These are phyloP conservation scores for Drosophila nebulosa DNA, from an alignment of 1,140 invertebrate genomes.

Conservation along the genomic window DNA sequence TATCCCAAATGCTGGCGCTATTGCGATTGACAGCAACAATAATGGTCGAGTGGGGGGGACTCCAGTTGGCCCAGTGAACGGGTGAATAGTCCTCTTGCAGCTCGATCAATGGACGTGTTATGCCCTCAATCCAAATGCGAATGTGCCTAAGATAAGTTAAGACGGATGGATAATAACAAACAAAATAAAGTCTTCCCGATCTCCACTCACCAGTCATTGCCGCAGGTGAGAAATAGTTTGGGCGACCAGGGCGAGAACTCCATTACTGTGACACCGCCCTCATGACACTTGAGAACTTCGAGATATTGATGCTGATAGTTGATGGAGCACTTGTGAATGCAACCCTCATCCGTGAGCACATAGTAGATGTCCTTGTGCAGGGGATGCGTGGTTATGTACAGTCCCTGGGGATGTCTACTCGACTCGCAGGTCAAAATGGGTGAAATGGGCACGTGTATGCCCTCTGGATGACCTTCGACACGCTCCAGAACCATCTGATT, in stretches of 20 bases:
- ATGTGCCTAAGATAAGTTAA: conserved; percentile 80
- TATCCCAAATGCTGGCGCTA: conserved; percentile 87
- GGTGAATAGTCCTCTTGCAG: conserved; percentile 83
- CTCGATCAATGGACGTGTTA: conserved; percentile 85
- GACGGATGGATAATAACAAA: too few relatives aligned
- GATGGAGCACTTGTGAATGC: conserved; percentile 88
- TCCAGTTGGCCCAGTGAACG: conserved; percentile 88
- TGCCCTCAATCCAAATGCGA: conserved; percentile 88
- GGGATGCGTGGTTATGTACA: conserved; percentile 86
- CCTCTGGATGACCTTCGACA: conserved; percentile 85
- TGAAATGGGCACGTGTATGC: conserved; percentile 59
- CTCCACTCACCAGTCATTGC: conserved; percentile 90
- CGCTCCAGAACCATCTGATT: conserved; percentile 85
- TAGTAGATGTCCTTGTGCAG: conserved; percentile 86
- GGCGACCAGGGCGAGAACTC: conserved; percentile 90
- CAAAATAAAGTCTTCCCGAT: too few relatives aligned
- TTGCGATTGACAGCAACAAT: conserved; percentile 88
- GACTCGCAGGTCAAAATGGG: conserved; percentile 40
- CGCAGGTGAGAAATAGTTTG: conserved; percentile 89
- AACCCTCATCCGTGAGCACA: conserved; percentile 92
- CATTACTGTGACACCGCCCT: conserved; percentile 89
- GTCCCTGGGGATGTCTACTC: conserved; percentile 82
- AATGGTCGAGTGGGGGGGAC: conserved; percentile 90
- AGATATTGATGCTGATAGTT: conserved; percentile 86
- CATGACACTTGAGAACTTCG: conserved; percentile 88